Evolutionary conservation across 2,113 vertebrate genomes (phyloP), one percentile per base, ranked within the genome.

Genomic region (Xiphias gladius): DNA sequence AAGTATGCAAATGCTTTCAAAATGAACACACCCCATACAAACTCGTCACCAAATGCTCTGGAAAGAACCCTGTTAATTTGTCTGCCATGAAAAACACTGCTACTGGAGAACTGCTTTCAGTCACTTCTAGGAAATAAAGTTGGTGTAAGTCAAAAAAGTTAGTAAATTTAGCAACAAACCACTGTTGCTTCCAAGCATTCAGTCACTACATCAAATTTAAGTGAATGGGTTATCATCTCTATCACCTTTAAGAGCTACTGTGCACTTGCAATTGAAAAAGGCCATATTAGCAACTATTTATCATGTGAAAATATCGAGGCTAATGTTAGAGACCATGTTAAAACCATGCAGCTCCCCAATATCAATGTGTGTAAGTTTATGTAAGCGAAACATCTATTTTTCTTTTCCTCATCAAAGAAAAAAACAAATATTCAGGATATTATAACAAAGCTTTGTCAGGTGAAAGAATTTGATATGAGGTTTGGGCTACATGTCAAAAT

Each of bases 221-320:
- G n/a, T 35, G 39, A 7, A 7, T 3, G 43, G 65, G 43, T 74
- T 37, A 63, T 73, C 22, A 48, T 55, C 43, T 55, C 35, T 14
- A 35, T 61, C 79, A 72, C 66, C 37, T 76, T 57, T 68, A 46
- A 68, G 30, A 58, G 37, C n/a, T 10, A 11, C n/a, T 28, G 57
- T 19, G n/a, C 70, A 32, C 3, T 19, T 13, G 52, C 20, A 61
- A 52, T 76, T 72, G 41, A 61, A 43, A 30, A n/a, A 28, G 22
- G n/a, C 35, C 39, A 35, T 65, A 61, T 58, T 24, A 52, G 35
- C 24, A 71, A 41, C 64, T 24, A n/a, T 65, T 69, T 68, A 43
- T 73, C 55, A 63, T 62, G 13, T 57, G 28, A 30, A 75, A 67
- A 22, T n/a, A 26, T 22, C 11, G 7, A 16, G 24, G 13, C 11